Base-by-base conservation (phyloP, 2,113 vertebrate genomes). In the Anthoscopus minutus region DNA sequence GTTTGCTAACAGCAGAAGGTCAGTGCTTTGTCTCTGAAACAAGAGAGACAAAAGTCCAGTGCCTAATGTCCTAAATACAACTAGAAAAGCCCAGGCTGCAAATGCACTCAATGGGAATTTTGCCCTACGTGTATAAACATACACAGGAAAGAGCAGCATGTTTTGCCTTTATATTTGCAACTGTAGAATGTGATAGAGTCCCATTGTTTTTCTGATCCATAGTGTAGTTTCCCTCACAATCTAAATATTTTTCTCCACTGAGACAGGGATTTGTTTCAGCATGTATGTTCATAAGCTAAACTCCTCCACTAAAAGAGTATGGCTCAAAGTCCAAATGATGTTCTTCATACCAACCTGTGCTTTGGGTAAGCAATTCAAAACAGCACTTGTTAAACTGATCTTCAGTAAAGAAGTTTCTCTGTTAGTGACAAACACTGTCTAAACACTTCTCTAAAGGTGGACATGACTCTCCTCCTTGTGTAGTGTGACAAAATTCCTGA, bases 11-110 rank as follows among this genome's bases (percentile, higher is more conserved):
- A 74, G 65, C 44, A 73, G 80, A 86, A 73, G 67, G 72, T 35
- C 86, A 91, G 60, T 78, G 71, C 92, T 94, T 96, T 96, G 94
- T 94, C 64, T 93, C 90, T 57, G 54, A 92, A 95, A 90, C 86
- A 92, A 95, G 84, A 83, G 91, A 94, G 73, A 96, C 87, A 93
- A 88, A 96, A 96, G 91, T 94, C 67, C 88, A 66, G 62, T 92
- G 67, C 85, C 64, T 70, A 70, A 83, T 56, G 88, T 45, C 65
- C 94, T 96, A 92, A 88, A 95, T 9, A 56, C 48, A 89, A 44
- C 86, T 93, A 97, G 96, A 97, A 95, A 96, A 94, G 81, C 84
- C 86, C 81, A 92, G 84, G 74, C 91, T 93, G 73, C 61, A 92
- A 81, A 91, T 81, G 89, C 84, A 78, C 80, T 96, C 83, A 93